A percentile compares a stretch with the other conserved stretches of the same genome.
Conservation (phyloP, 2,113 vertebrate genomes). For the Trinectes maculatus region DNA sequence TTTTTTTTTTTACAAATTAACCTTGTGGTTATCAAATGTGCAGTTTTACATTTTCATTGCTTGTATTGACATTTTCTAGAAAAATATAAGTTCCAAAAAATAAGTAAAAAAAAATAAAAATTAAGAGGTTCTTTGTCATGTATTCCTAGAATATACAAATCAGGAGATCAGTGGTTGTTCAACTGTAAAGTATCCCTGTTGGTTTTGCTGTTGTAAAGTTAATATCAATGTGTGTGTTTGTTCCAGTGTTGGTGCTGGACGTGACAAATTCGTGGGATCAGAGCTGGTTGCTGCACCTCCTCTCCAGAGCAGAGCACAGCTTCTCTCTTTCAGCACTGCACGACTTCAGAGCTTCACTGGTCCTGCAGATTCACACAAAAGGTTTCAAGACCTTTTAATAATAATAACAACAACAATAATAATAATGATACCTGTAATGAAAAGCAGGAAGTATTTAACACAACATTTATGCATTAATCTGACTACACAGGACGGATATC, state of each 20-base stretch:
- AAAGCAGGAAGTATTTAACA: background rate
- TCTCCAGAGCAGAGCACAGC: conserved; percentile 67
- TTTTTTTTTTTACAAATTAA: conserved; percentile 12
- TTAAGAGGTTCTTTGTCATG: conserved; percentile 30
- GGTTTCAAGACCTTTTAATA: no score
- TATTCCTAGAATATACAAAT: conserved; percentile 55
- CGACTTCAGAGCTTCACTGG: conserved; percentile 62
- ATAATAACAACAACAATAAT: background rate
- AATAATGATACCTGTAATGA: no score
- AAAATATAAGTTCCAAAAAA: conserved; percentile 70
- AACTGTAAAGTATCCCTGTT: conserved; percentile 40
- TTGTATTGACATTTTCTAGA: conserved; percentile 57
- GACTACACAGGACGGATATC: no score
- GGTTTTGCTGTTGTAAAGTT: background rate
- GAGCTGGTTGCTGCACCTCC: conserved; percentile 22
- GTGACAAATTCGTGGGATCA: conserved; percentile 3
- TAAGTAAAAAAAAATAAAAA: conserved; percentile 71
- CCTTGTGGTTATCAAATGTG: conserved; percentile 3
- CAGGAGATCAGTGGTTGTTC: conserved; percentile 54
- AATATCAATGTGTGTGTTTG: conserved; percentile 7
- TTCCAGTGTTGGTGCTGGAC: background rate
- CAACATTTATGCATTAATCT: no score
- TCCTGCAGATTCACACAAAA: conserved; percentile 61
- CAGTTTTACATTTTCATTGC: background rate
- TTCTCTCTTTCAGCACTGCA: conserved; percentile 58